A percentile compares a stretch with the other conserved stretches of the same genome.
These are phyloP conservation scores for Leptopilina drosophilae DNA, from an alignment of 2,888 invertebrate species.

Conservation along the genomic window DNA sequence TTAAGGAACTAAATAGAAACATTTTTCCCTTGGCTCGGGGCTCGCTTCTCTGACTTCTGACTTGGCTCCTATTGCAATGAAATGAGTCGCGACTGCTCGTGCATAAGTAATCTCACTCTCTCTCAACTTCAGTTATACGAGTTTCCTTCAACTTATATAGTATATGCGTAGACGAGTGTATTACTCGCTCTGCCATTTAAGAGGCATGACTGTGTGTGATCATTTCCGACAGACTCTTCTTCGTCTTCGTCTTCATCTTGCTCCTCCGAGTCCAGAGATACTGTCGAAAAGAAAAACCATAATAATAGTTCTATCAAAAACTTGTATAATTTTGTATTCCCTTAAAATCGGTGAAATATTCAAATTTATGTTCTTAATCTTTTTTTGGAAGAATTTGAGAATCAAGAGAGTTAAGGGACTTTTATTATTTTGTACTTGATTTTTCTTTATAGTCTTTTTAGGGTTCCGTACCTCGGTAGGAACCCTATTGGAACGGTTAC, in stretches of 20 bases:
- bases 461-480: too few species aligned
- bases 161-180: constrained; percentile 23
- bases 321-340: not conserved
- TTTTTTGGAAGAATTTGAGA: too few species aligned
- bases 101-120: constrained; percentile 66
- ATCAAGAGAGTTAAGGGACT: too few species aligned
- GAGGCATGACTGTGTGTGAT: constrained; percentile 20
- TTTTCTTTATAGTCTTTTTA: too few species aligned
- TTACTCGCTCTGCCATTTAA: constrained; percentile 32
- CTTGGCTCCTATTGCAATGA: constrained; percentile 65
- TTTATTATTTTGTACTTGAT: too few species aligned
- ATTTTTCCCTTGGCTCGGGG: constrained; percentile 67
- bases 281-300: constrained; percentile 33
- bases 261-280: not conserved
- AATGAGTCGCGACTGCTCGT: constrained; percentile 69
- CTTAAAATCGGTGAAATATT: too few species aligned
- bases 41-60: constrained; percentile 54
- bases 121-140: constrained; percentile 27
- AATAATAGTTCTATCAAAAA: constrained; percentile 42
- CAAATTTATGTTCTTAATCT: too few species aligned
- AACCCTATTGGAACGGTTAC: too few species aligned
- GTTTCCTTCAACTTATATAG: constrained; percentile 34
- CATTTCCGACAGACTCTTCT: constrained; percentile 23
- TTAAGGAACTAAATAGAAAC: constrained; percentile 74
- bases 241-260: not conserved